These are phyloP conservation scores for Thyatira batis DNA, from an alignment of 2,888 invertebrate species.

Conservation along the genomic window DNA sequence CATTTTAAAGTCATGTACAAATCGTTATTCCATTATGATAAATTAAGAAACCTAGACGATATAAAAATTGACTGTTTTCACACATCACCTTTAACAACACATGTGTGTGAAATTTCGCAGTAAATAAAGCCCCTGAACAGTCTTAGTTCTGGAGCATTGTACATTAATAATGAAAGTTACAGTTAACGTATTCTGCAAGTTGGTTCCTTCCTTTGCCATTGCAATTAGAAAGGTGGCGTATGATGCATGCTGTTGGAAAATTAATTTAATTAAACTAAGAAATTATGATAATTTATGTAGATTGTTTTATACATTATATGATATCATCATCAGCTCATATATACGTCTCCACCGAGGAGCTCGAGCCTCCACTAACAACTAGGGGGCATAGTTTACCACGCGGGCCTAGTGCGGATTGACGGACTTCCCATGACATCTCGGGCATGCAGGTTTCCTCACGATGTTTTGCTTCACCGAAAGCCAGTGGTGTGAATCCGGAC, in stretches of 20 bases:
- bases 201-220: slow-evolving; percentile 29
- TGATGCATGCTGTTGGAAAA: not conserved
- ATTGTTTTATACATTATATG: no score
- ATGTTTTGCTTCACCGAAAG: no score
- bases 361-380: no score
- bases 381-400: no score
- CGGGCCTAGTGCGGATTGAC: no score
- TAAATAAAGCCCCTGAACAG: slow-evolving; percentile 3
- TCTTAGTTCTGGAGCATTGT: slow-evolving; percentile 22
- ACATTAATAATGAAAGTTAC: slow-evolving; percentile 42
- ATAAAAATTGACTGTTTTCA: not conserved
- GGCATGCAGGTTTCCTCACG: no score
- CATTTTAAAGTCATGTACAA: no score
- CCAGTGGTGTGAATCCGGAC: no score
- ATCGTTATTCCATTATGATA: not conserved
- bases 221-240: slow-evolving; percentile 24
- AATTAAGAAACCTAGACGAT: not conserved
- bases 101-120: slow-evolving; percentile 6
- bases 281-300: no score
- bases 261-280: not conserved
- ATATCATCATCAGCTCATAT: no score
- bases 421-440: no score
- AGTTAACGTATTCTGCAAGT: slow-evolving; percentile 28
- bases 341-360: no score
- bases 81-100: not conserved